Conservation (phyloP, 2,113 vertebrate species). For the Balaeniceps rex region DNA sequence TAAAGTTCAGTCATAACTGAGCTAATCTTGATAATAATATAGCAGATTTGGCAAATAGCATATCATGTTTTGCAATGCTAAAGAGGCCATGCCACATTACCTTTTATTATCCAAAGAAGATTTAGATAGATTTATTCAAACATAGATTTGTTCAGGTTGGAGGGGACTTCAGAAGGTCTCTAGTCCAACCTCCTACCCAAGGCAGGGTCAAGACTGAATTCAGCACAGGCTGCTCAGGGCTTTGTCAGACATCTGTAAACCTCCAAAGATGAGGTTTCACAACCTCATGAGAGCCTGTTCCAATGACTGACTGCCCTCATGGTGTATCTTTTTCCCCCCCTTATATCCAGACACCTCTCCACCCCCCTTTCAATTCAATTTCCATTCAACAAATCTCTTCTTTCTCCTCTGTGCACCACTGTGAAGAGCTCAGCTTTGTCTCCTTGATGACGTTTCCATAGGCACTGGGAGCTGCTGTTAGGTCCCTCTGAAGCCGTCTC, state of each 20-base stretch:
- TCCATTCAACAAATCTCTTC: not conserved
- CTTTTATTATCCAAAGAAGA: not conserved
- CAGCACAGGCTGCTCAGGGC: not conserved
- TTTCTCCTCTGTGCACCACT: not conserved
- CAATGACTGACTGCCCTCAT: not conserved
- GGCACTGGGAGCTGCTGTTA: not conserved
- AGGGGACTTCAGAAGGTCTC: not conserved
- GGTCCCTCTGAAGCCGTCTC: not conserved
- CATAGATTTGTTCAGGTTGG: not conserved
- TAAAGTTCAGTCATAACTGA: not conserved
- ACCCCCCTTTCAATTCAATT: not conserved
- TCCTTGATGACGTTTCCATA: not conserved
- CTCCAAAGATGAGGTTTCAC: not conserved
- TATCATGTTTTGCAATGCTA: not conserved
- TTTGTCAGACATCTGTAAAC: not conserved
- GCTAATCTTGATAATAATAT: not conserved
- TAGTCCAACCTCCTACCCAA: not conserved
- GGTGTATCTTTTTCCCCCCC: not conserved
- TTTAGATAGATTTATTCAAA: not conserved
- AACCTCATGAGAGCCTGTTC: not conserved
- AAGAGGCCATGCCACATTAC: not conserved
- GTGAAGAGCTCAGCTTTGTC: not conserved
- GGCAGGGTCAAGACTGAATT: not conserved
- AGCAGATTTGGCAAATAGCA: not conserved
- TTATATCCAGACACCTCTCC: too few relatives aligned